Base-by-base conservation (phyloP, 2,888 invertebrate genomes). In the Petrolisthes manimaculis region DNA sequence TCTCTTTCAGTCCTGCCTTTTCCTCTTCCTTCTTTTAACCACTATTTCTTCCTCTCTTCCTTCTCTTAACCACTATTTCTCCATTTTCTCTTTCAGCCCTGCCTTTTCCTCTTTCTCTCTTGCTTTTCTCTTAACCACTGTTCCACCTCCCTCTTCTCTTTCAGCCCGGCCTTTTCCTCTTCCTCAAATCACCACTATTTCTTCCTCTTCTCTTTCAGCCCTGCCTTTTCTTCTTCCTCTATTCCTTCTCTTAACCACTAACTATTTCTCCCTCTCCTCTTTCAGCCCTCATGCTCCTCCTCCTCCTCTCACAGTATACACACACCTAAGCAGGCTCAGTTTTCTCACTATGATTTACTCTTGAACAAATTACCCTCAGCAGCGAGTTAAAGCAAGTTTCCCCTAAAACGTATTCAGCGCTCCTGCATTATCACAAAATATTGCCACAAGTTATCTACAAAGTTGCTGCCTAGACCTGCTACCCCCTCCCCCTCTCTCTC, bases 401-500 rank as follows among this genome's bases (percentile, higher is more conserved):
- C 9, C 71, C 71, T 78, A 87, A 87, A 87, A 87, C 87, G 83
- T 87, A 87, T 87, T 87, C 87, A 87, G 83, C 87, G 87, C 87
- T 18, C 87, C 77, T 69, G 83, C 87, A 87, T 83, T 87, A 87
- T 83, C 83, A 83, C 87, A 87, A 87, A 87, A 87, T 87, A 87
- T 83, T 87, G 87, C 87, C 87, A 83, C 87, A 87, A 87, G 87
- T 87, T 87, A 87, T 87, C 87, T 87, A 71, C 87, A 83, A 87
- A 87, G 87, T 87, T 87, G 83, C 83, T 71, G n/a, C 75, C 75
- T 61, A n/a, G n/a, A n/a, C n/a, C 37, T 53, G 37, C 51, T 37
- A 6, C 77, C 51, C 37, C 18, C 77, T 5, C 77, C 18, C 37
- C n/a, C 37, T 18, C 77, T 53, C 37, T 9, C 77, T 9, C 37